phyloP scores from a whole-genome alignment of 2,888 invertebrate species.

The Mythimna ferrago region DNA sequence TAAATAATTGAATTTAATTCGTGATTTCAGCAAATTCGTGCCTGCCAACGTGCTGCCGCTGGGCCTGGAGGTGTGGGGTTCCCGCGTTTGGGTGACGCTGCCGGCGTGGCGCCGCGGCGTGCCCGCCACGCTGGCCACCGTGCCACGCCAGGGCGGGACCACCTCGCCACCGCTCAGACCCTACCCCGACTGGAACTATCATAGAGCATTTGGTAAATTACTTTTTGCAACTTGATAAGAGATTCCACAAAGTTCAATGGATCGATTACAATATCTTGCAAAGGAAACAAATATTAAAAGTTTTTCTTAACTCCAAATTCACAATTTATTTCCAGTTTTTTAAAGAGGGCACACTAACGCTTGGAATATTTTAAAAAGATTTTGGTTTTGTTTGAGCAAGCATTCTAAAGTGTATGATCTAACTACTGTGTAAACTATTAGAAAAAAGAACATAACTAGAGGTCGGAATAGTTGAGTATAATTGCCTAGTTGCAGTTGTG shows the following conservation, averaged over 20 bases:
- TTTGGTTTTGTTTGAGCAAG: too few species aligned
- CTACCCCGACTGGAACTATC: constrained; percentile 94
- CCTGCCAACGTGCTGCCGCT: constrained; percentile 94
- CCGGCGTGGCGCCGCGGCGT: constrained; percentile 95
- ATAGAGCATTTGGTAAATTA: constrained; percentile 88
- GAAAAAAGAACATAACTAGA: too few species aligned
- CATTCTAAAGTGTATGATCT: too few species aligned
- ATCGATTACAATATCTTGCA: neutral
- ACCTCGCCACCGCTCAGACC: constrained; percentile 92
- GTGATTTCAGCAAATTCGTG: constrained; percentile 89
- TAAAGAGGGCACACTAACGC: too few species aligned
- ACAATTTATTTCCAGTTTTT: too few species aligned
- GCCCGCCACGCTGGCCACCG: constrained; percentile 93
- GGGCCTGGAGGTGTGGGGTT: constrained; percentile 93
- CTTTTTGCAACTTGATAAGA: neutral
- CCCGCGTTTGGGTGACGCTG: constrained; percentile 93
- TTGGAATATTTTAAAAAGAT: too few species aligned
- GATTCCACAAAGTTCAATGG: neutral
- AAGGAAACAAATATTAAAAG: too few species aligned
- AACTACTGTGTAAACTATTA: too few species aligned
- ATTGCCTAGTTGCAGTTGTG: too few species aligned
- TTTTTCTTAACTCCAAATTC: too few species aligned
- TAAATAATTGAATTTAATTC: constrained; percentile 10
- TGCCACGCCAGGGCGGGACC: constrained; percentile 91
- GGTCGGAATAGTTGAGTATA: too few species aligned